Conservation (phyloP, 2,797 vertebrate genomes). For the Enteromius mattozi region DNA sequence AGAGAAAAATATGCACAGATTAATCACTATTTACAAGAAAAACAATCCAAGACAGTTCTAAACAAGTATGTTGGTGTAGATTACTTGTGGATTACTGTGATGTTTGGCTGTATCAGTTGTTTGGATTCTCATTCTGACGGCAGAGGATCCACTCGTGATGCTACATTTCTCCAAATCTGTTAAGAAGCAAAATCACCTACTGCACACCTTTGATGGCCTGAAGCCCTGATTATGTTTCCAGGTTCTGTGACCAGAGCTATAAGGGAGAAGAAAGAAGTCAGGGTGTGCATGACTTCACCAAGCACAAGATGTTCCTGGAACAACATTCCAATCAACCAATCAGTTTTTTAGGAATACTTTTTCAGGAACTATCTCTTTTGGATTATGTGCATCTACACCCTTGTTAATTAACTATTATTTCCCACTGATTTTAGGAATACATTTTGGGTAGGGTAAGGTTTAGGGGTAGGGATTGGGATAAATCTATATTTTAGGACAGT, state of each 20-base stretch:
- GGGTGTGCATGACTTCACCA: no score
- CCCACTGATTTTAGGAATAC: no score
- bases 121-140: background rate
- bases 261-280: background rate
- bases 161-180: background rate
- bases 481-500: no score
- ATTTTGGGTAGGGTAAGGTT: no score
- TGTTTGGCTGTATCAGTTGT: background rate
- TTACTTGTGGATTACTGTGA: background rate
- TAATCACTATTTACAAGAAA: background rate
- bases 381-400: no score
- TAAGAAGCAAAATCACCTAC: background rate
- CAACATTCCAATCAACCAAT: no score
- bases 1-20: background rate
- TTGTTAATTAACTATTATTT: no score
- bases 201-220: background rate
- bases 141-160: background rate
- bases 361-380: no score
- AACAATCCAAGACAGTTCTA: background rate
- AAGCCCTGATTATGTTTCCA: background rate
- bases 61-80: background rate
- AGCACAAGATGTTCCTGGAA: no score
- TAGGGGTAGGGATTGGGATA: no score
- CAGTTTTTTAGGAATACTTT: no score
- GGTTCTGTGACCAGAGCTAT: slow-evolving; percentile 1